Base-by-base conservation (phyloP, 1,140 invertebrate genomes). In the Zaprionus davidi region DNA sequence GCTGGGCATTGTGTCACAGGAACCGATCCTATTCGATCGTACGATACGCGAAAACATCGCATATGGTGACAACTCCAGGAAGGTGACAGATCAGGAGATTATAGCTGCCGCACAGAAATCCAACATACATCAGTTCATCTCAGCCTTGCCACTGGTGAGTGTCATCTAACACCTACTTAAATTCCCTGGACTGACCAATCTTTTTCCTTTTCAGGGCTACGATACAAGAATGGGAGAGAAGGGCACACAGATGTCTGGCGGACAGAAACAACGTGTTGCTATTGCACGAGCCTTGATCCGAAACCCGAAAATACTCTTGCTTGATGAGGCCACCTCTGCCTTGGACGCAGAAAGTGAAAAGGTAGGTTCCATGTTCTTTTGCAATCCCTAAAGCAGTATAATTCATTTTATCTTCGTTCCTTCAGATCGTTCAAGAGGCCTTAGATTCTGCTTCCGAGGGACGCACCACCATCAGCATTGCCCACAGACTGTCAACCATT, bases 241-340 rank as follows among this genome's bases (percentile, higher is more conserved):
- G 76, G 92, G 91, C 1, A 94, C 96, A n/a, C 96, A 97, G 49
- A 93, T 99, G 24, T 98, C 97, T 44, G 98, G 97, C 7, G 98
- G 98, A 15, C 98, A 99, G 93, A 98, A 98, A 91, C 98, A 98
- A 92, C 94, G 98, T 77, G 96, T 99, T 82, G 97, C 97, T 9
- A 98, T 99, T 84, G 97, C 97, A 0, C 93, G 97, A 44, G 96
- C 96, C 0, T 93, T 97, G 0, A 93, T 97, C 1, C 93, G 96
- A 38, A 95, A 97, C 92, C 96, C 97, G 0, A 94, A 95, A 76
- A 94, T 97, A 15, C 84, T 97, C 12, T 92, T 98, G 17, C 93
- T 98, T 1, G 97, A 98, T 90, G 97, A 98, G 93, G 97, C 97
- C 0, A 98, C 97, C 0, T 98, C 97, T 3, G 97, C 97, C 2